Evolutionary conservation across 2,888 invertebrate genomes (phyloP).

Genomic region (Lasioglossum villosulum): DNA sequence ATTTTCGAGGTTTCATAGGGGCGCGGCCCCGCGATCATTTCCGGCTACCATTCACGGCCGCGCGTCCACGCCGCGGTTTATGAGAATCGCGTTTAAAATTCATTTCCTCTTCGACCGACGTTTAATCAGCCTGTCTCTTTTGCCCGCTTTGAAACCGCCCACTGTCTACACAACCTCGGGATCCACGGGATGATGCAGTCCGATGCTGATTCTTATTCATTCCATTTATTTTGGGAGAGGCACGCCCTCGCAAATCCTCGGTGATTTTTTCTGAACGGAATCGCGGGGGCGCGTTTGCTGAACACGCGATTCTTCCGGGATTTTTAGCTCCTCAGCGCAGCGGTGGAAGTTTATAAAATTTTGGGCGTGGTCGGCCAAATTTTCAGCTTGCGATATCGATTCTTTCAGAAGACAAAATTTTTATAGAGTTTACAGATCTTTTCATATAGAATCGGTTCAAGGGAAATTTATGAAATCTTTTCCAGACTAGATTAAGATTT

Average conservation of each 20-base stretch:
- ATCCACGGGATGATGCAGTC: neutral
- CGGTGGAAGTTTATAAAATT: neutral
- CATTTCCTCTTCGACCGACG: conserved; percentile 48
- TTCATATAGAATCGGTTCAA: neutral
- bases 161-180: neutral
- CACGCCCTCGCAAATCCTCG: neutral
- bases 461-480: too few species aligned
- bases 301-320: neutral
- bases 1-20: conserved; percentile 8
- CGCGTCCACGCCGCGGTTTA: conserved; percentile 1
- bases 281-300: neutral
- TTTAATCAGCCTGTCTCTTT: conserved; percentile 42
- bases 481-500: too few species aligned
- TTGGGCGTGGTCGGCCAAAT: neutral
- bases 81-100: conserved; percentile 54
- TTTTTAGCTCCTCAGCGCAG: neutral
- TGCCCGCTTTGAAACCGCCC: conserved; percentile 12
- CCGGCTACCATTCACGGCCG: conserved; percentile 31
- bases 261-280: neutral
- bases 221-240: neutral
- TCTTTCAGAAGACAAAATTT: neutral
- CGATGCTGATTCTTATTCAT: neutral
- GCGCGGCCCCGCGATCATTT: conserved; percentile 38
- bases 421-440: neutral
- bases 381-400: neutral